Evolutionary conservation across 2,888 invertebrate species (phyloP).

Genomic region (Dysmachus trigonus): DNA sequence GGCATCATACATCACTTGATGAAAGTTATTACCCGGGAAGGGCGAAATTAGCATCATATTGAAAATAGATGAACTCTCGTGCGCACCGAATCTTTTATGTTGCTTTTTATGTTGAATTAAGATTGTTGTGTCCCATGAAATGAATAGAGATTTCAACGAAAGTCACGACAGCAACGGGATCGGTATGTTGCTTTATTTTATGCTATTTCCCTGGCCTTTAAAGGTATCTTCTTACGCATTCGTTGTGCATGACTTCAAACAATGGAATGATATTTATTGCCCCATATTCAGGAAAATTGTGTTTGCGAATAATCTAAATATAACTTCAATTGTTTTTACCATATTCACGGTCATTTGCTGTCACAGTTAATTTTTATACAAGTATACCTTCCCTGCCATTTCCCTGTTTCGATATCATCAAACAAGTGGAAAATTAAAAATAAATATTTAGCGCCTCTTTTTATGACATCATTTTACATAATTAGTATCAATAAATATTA

Average conservation of each 20-base stretch:
- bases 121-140: background rate
- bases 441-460: background rate
- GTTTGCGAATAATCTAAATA: background rate
- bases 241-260: conserved; percentile 19
- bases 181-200: background rate
- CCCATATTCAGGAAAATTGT: background rate
- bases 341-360: background rate
- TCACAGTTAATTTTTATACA: background rate
- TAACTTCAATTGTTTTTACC: background rate
- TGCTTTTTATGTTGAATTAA: background rate
- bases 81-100: background rate
- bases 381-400: background rate
- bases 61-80: conserved; percentile 18
- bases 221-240: conserved; percentile 36
- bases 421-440: background rate
- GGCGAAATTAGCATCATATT: conserved; percentile 12
- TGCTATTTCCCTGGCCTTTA: conserved; percentile 11
- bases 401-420: background rate
- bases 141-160: conserved; percentile 1
- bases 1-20: background rate
- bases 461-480: background rate
- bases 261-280: conserved; percentile 20
- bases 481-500: background rate
- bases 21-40: background rate
- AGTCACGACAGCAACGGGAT: conserved; percentile 15